phyloP scores from a whole-genome alignment of 2,888 invertebrate species.

The Pyrrhosoma nymphula region DNA sequence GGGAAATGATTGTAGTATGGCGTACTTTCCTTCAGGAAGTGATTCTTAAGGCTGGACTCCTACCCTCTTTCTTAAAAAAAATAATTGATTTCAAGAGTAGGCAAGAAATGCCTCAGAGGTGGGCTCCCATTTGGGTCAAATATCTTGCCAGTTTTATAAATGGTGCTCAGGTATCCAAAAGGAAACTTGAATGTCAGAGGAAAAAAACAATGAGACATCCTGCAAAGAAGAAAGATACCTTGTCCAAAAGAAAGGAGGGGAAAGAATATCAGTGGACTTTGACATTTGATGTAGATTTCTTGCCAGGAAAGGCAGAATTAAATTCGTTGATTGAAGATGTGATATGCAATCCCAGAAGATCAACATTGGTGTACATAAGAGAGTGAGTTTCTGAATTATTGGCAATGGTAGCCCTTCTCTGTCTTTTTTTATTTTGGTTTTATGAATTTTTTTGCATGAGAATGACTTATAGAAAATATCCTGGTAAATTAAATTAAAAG shows the following conservation, averaged over 20 bases:
- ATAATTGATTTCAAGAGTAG: background rate
- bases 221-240: background rate
- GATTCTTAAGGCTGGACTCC: background rate
- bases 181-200: background rate
- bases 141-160: background rate
- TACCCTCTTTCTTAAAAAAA: background rate
- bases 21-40: background rate
- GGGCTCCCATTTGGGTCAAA: background rate
- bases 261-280: background rate
- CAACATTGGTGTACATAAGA: slow-evolving; percentile 5
- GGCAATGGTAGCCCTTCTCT: background rate
- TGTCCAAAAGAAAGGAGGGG: background rate
- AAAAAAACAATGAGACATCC: background rate
- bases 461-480: background rate
- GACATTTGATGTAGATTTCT: background rate
- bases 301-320: background rate
- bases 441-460: background rate
- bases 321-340: background rate
- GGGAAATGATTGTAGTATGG: background rate
- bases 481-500: no score
- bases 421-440: background rate
- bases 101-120: background rate
- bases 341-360: background rate
- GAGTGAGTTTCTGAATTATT: background rate
- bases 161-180: background rate